These are phyloP conservation scores for Pituophis catenifer DNA, from an alignment of 2,113 vertebrate species.

Conservation along the genomic window DNA sequence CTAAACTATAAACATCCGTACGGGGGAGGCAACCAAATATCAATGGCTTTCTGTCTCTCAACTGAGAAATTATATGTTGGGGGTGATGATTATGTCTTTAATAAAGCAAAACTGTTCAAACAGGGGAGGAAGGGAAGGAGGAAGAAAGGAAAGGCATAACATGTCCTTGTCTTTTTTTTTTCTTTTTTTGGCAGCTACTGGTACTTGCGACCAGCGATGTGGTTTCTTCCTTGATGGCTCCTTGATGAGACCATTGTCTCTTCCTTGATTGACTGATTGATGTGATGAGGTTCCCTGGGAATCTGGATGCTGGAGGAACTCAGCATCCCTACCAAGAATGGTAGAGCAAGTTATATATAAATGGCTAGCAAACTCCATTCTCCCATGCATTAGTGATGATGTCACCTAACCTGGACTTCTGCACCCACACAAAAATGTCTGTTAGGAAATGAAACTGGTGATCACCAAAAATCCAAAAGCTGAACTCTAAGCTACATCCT, in stretches of 20 bases:
- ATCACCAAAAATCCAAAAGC: background rate
- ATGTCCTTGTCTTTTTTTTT: rapidly evolving
- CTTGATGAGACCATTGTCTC: background rate
- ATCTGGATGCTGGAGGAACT: background rate
- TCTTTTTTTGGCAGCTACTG: background rate
- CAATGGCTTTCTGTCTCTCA: background rate
- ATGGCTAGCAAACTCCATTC: background rate
- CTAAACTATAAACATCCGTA: background rate
- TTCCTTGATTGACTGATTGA: background rate
- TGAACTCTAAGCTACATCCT: background rate
- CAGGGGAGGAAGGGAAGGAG: background rate
- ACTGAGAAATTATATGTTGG: background rate
- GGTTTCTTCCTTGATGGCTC: background rate
- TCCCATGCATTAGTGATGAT: background rate
- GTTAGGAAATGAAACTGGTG: background rate
- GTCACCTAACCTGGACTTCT: background rate
- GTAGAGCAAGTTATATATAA: background rate
- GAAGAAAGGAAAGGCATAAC: too few species aligned
- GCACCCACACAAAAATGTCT: background rate
- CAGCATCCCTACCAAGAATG: background rate
- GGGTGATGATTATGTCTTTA: background rate
- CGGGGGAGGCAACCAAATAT: background rate
- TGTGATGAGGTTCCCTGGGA: background rate
- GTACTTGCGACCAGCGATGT: background rate
- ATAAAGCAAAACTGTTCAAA: background rate